Base-by-base conservation (phyloP, 2,888 invertebrate genomes). In the Agonopterix alstromeriana region DNA sequence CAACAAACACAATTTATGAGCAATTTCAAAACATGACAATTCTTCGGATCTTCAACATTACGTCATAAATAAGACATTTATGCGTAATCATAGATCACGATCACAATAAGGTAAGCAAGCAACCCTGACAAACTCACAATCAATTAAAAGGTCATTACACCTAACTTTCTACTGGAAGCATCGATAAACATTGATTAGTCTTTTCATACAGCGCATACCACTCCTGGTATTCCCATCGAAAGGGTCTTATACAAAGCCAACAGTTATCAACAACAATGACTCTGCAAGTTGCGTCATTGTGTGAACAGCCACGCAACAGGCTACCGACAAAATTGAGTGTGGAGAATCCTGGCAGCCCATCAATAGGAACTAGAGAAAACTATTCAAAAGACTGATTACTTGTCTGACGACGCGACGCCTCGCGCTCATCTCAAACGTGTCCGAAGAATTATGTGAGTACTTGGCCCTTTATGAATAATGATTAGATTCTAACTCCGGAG, bases 251-350 rank as follows among this genome's bases (percentile, higher is more conserved):
- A 73, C 66, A 74, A 77, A 73, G 75, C 70, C 81, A 80, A 82
- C 77, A 82, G 81, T 82, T 81, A 84, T 79, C 80, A 82, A 78
- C 73, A 71, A 69, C 71, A 77, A 77, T 86, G 87, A 88, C 82
- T 62, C 47, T 48, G 85, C 87, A 82, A 62, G 61, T 77, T 73
- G 54, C 54, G 51, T 77, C 67, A 77, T 77, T 73, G 54, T 53
- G 51, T 77, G 67, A 77, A 82, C 73, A 74, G 68, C 58, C 52
- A 48, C 52, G 58, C 55, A 52, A 57, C 70, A 61, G 61, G 80
- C 83, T 85, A 81, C 85, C 76, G 78, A 77, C 68, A 64, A 77
- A 77, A 80, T 72, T 73, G 71, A 77, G 69, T 74, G 76, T 73
- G 70, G 70, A 79, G 81, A 81, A 82, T 85, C 84, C 85, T 84